A percentile compares a stretch with the other conserved stretches of the same genome.
Conservation (phyloP, 1,140 invertebrate species). For the Eciton burchellii region DNA sequence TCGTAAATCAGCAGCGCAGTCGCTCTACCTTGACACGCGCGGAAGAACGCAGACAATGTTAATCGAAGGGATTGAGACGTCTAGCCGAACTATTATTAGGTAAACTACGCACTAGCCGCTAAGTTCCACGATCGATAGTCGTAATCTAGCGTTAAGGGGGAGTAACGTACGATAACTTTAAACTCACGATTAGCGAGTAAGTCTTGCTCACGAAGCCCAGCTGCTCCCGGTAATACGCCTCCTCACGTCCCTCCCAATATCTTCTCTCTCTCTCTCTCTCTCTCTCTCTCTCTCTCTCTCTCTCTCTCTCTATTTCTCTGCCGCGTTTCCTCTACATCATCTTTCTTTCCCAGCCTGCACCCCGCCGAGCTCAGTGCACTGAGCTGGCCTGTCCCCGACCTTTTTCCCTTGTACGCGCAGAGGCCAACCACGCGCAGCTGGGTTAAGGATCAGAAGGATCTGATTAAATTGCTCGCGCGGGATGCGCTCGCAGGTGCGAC, state of each 20-base stretch:
- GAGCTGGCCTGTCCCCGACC: constrained; percentile 25
- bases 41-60: neutral
- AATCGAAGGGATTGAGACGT: constrained; percentile 18
- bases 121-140: constrained; percentile 52
- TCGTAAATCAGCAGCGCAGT: neutral
- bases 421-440: constrained; percentile 67
- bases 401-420: constrained; percentile 48
- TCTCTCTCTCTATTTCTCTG: neutral
- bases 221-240: constrained; percentile 44
- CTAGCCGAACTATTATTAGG: constrained; percentile 44
- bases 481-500: constrained; percentile 68
- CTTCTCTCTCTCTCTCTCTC: constrained; percentile 3
- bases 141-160: constrained; percentile 43
- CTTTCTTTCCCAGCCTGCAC: constrained; percentile 2
- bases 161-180: constrained; percentile 53
- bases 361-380: constrained; percentile 38
- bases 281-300: neutral
- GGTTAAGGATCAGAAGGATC: constrained; percentile 74
- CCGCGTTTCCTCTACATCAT: neutral
- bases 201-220: constrained; percentile 52
- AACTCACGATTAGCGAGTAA: constrained; percentile 53
- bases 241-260: neutral
- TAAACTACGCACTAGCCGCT: constrained; percentile 43
- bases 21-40: constrained; percentile 20
- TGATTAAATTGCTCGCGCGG: constrained; percentile 73